These are phyloP conservation scores for Oreochromis grahami DNA, from an alignment of 2,797 vertebrate genomes.

Conservation along the genomic window DNA sequence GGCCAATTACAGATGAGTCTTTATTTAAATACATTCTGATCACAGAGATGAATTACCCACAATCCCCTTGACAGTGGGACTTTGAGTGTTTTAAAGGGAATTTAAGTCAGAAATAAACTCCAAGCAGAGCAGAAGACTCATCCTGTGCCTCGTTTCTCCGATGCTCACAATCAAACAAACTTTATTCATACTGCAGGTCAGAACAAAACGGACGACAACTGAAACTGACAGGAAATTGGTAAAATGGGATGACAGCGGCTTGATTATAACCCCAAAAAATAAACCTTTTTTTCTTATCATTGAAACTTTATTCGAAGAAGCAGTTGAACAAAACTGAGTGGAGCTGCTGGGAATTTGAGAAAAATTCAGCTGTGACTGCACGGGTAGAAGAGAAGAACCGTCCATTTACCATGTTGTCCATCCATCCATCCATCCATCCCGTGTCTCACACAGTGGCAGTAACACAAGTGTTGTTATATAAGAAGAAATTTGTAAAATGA, in stretches of 20 bases:
- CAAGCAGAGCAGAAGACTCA: neutral
- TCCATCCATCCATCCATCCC: neutral
- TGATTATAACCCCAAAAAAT: neutral
- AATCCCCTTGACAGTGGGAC: neutral
- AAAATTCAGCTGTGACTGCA: neutral
- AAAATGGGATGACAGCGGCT: neutral
- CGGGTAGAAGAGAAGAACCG: neutral
- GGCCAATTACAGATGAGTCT: neutral
- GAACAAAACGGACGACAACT: neutral
- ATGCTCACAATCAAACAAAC: neutral
- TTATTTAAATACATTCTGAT: neutral
- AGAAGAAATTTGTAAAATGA: neutral
- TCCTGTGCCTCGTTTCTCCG: neutral
- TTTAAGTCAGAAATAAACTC: neutral
- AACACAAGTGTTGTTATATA: neutral
- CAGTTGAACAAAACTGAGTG: neutral
- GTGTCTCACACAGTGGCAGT: neutral
- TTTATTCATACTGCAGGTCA: neutral
- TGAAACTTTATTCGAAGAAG: neutral
- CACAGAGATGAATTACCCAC: neutral
- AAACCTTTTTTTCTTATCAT: neutral
- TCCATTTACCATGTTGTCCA: neutral
- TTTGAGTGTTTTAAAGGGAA: neutral
- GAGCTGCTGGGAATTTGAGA: neutral
- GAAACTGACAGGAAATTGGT: neutral